Percentiles rank a stretch among this genome's conserved stretches.
Conservation (phyloP, 2,888 invertebrate genomes). For the Tachystola acroxantha region DNA sequence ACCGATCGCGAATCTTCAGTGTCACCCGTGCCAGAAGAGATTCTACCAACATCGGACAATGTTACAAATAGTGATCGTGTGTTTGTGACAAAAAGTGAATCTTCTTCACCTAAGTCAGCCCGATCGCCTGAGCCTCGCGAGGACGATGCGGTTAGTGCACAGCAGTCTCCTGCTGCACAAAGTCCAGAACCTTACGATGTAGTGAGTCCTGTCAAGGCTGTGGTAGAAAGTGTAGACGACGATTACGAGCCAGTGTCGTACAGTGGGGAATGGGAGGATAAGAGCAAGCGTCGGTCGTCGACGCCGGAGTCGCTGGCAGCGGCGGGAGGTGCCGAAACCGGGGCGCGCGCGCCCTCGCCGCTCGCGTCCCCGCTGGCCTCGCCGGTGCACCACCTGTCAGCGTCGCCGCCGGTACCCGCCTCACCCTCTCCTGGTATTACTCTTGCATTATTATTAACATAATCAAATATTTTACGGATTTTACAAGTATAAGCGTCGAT, state of each 20-base stretch:
- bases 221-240: constrained; percentile 35
- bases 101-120: constrained; percentile 32
- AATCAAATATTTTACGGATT: too few species aligned
- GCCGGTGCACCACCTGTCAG: constrained; percentile 47
- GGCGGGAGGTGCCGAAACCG: constrained; percentile 26
- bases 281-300: constrained; percentile 56
- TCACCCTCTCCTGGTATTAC: constrained; percentile 61
- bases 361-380: constrained; percentile 56
- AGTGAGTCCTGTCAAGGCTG: constrained; percentile 33
- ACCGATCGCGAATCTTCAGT: constrained; percentile 29
- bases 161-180: constrained; percentile 28
- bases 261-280: constrained; percentile 56
- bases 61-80: constrained; percentile 23
- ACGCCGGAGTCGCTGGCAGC: constrained; percentile 54
- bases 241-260: constrained; percentile 56
- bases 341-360: constrained; percentile 45
- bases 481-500: too few species aligned
- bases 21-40: constrained; percentile 36
- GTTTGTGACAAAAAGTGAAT: constrained; percentile 23
- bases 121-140: constrained; percentile 32
- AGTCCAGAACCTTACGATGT: constrained; percentile 42
- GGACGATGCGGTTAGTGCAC: constrained; percentile 28
- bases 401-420: constrained; percentile 41
- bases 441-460: constrained; percentile 2
- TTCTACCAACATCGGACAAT: constrained; percentile 24